Base-by-base conservation (phyloP, 2,113 vertebrate genomes). In the Suricata suricatta region DNA sequence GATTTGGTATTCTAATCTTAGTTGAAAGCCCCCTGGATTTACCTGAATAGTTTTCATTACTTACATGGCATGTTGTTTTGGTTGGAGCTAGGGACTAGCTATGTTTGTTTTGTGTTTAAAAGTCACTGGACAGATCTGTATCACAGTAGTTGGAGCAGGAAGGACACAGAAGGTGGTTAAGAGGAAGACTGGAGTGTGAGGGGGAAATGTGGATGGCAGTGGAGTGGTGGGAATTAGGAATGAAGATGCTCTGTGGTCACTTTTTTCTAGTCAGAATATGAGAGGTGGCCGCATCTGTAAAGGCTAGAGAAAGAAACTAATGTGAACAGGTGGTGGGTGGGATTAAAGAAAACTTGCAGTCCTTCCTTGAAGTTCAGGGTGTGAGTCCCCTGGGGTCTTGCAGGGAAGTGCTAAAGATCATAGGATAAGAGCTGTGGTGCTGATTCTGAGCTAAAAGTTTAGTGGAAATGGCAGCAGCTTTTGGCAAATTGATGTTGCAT, bases 81-180 rank as follows among this genome's bases (percentile, higher is more conserved):
- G 21, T 84, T 95, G 63, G 71, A 76, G 38, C 25, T 87, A 64
- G 84, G 64, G n/a, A 38, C 50, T 76, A 50, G 52, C n/a, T 90
- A 16, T 72, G 23, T 79, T 88, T 41, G 63, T 94, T 95, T 96
- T 87, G 38, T 96, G 38, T 95, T 94, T 96, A 91, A 83, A 95
- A 72, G 50, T 90, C 27, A 84, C 14, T 35, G 29, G 57, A 72
- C 5, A 90, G 23, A 50, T 69, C 2, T 38, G 7, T 88, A 5
- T 80, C 33, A 77, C 23, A 69, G 10, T 31, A 87, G 27, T 69
- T 85, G 77, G 47, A 94, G 76, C 54, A 54, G 29, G 66, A 44
- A 95, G 64, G 50, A 31, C 41, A 79, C 44, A 41, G 50, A 63
- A 52, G 63, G 31, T 84, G 47, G n/a, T 72, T 41, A 47, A 38